Conservation (phyloP, 2,888 invertebrate species). For the Tholera decimalis region DNA sequence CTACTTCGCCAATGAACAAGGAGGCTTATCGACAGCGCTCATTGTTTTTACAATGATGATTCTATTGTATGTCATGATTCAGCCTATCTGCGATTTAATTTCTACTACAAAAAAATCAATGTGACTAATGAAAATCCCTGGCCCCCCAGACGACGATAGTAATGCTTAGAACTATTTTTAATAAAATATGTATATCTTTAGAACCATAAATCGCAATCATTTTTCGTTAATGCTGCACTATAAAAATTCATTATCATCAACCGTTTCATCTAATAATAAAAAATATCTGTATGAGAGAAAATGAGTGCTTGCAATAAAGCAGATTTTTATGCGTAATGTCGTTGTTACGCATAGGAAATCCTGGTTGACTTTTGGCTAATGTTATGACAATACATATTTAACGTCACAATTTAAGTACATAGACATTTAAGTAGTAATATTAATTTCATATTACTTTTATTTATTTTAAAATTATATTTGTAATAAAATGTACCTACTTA, state of each 20-base stretch:
- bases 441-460: constrained; percentile 15
- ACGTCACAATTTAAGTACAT: not conserved
- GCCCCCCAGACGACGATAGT: constrained; percentile 79
- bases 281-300: constrained; percentile 31
- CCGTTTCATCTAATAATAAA: constrained; percentile 15
- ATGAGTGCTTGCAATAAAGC: constrained; percentile 47
- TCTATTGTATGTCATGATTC: constrained; percentile 79
- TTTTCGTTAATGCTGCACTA: constrained; percentile 15
- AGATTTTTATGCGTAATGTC: constrained; percentile 81
- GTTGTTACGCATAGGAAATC: constrained; percentile 79
- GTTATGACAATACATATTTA: constrained; percentile 11
- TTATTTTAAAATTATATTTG: not conserved
- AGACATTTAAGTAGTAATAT: not conserved
- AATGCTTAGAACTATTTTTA: constrained; percentile 65
- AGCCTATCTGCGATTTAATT: constrained; percentile 82
- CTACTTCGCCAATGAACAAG: constrained; percentile 76
- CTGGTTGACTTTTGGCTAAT: constrained; percentile 36
- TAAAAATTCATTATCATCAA: constrained; percentile 31
- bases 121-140: constrained; percentile 78
- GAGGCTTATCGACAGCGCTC: constrained; percentile 78
- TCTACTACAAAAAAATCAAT: constrained; percentile 78
- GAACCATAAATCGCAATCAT: constrained; percentile 17
- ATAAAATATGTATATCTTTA: constrained; percentile 6
- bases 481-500: not conserved
- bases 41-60: constrained; percentile 81